Base-by-base conservation (phyloP, 2,888 invertebrate genomes). In the Lydus trimaculatus region DNA sequence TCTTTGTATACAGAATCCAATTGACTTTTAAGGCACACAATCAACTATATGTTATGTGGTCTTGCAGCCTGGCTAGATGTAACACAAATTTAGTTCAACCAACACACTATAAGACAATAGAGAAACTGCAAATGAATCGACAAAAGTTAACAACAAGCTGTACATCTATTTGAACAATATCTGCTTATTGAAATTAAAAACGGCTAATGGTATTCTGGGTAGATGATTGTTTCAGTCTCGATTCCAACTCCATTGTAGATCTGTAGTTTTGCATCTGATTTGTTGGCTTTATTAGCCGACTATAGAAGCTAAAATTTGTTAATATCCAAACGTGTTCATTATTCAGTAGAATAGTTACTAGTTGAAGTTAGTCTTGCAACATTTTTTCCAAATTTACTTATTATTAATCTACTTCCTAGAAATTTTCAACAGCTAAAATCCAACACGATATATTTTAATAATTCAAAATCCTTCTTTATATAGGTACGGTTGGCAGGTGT, bases 1-100 rank as follows among this genome's bases (percentile, higher is more conserved):
- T 48, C 43, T 48, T 43, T 48, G 43, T 48, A 48, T 48, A 48
- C 43, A 48, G 43, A 48, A 48, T 48, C 2, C 17, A 48, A 48
- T 17, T 20, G 43, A 48, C 43, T 48, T 48, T 48, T 48, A 48
- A 48, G 43, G 43, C 43, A 17, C 6, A 48, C 43, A 48, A 48
- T 48, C 43, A 48, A 17, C 9, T 20, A 17, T 48, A 20, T 48
- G 43, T 48, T 48, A 48, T 17, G 17, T 48, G n/a, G 15, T 20
- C 17, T 48, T 48, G 17, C 9, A 48, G 17, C 0, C 43, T 48
- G 17, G 9, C 43, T 48, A 20, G 20, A 48, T 48, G 17, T 17
- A 48, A 20, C 43, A 48, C 43, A 48, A 48, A 48, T 48, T 48
- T 9, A 17, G 43, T 48, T 6, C 43, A 39, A n/a, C n/a, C 15